Conservation (phyloP, 2,797 vertebrate species). For the Sparidentex hasta region DNA sequence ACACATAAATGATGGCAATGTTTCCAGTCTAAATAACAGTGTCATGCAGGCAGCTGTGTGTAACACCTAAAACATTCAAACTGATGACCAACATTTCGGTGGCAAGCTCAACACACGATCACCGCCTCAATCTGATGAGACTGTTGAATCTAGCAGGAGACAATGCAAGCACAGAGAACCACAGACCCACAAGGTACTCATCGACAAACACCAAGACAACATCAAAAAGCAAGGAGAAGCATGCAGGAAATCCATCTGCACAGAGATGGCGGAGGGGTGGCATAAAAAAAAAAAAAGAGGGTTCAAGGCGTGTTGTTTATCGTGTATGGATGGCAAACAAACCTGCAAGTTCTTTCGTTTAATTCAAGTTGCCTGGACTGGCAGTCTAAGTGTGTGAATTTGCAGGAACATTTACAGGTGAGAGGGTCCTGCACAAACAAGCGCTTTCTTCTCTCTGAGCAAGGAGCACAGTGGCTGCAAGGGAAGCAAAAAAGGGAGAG, state of each 20-base stretch:
- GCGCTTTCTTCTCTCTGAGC: conserved; percentile 98
- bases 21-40: neutral
- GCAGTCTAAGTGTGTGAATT: conserved; percentile 98
- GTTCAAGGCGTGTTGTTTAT: conserved; percentile 63
- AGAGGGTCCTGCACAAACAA: conserved; percentile 98
- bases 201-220: conserved; percentile 51
- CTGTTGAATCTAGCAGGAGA: conserved; percentile 19
- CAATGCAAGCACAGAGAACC: conserved; percentile 32
- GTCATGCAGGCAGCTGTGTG: conserved; percentile 7
- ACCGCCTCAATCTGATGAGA: conserved; percentile 30
- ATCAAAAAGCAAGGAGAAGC: conserved; percentile 79
- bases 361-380: conserved; percentile 98
- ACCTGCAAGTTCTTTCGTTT: conserved; percentile 99
- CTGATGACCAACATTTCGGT: neutral
- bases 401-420: conserved; percentile 99
- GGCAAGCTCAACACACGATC: conserved; percentile 1
- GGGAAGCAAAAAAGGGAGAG: conserved; percentile 93
- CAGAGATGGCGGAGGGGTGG: neutral
- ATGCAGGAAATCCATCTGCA: conserved; percentile 66
- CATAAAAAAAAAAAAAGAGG: neutral
- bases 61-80: conserved; percentile 16
- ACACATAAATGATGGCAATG: neutral
- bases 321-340: conserved; percentile 87
- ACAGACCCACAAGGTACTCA: conserved; percentile 18
- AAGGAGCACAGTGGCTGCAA: conserved; percentile 99